A percentile compares a stretch with the other conserved stretches of the same genome.
Conservation (phyloP, 2,888 invertebrate species). For the Limnephilus lunatus region DNA sequence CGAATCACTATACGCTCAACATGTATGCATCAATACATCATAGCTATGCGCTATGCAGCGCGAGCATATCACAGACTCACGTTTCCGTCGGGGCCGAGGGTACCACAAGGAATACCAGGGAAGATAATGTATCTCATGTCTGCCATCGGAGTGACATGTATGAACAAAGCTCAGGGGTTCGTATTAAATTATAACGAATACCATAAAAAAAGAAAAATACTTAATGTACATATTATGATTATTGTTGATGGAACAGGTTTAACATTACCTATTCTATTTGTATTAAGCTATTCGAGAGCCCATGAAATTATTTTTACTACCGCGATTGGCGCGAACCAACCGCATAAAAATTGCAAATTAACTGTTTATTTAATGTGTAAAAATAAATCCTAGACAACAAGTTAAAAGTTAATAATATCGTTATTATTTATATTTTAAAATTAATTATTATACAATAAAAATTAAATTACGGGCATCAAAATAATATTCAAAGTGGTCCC, state of each 20-base stretch:
- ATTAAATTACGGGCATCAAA: no score
- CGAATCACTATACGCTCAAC: background rate
- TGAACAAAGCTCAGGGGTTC: background rate
- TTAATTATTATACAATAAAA: no score
- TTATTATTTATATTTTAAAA: no score
- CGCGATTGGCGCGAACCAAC: no score
- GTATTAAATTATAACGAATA: background rate
- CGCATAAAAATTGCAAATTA: no score
- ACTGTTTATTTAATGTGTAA: no score
- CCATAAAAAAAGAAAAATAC: background rate
- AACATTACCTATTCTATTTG: background rate
- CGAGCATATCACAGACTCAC: constrained; percentile 13
- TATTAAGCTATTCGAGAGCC: background rate
- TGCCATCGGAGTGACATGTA: background rate
- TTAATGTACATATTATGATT: background rate
- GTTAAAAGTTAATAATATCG: no score
- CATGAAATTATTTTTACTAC: no score
- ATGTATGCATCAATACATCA: constrained; percentile 6
- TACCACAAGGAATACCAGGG: background rate
- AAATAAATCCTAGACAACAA: no score
- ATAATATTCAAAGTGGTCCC: no score
- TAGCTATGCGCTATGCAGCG: background rate
- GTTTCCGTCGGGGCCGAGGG: background rate
- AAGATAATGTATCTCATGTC: constrained; percentile 29
- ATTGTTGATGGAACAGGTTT: background rate